Percentiles rank a stretch among this genome's conserved stretches.
phyloP scores from a whole-genome alignment of 2,888 invertebrate genomes.

The Oscheius sp. region DNA sequence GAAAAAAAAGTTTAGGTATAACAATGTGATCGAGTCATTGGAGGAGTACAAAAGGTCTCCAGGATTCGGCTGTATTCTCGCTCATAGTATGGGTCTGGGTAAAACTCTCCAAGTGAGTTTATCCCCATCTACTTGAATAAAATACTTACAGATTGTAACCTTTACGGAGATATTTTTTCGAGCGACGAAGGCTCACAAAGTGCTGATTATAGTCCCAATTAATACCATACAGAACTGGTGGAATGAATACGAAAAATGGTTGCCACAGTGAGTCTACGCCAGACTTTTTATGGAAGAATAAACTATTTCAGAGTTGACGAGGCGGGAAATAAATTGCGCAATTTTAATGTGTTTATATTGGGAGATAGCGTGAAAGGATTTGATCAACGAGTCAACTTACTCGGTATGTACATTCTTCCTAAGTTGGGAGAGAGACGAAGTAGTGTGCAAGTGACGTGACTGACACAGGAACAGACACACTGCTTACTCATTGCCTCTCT shows the following conservation, averaged over 20 bases:
- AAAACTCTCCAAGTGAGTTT: conserved; percentile 81
- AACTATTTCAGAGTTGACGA: conserved; percentile 1
- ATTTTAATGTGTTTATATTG: conserved; percentile 86
- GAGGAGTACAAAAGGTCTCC: conserved; percentile 84
- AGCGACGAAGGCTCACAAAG: conserved; percentile 86
- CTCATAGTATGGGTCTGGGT: conserved; percentile 93
- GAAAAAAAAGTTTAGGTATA: conserved; percentile 75
- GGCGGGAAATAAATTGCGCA: conserved; percentile 73
- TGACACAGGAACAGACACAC: too few relatives aligned
- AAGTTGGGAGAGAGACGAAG: too few relatives aligned
- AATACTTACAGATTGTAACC: conserved; percentile 79
- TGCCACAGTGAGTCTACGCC: conserved; percentile 75
- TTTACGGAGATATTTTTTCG: conserved; percentile 94
- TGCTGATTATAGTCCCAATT: conserved; percentile 95
- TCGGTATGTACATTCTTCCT: too few relatives aligned
- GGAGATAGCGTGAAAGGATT: conserved; percentile 94
- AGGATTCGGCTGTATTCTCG: conserved; percentile 96
- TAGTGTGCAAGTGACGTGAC: too few relatives aligned
- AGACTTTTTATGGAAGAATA: background rate
- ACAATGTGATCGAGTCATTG: conserved; percentile 93
- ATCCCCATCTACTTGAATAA: background rate
- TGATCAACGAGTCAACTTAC: conserved; percentile 81
- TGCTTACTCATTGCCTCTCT: too few relatives aligned
- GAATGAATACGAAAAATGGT: conserved; percentile 95
- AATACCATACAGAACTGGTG: conserved; percentile 96